Conservation (phyloP, 2,113 vertebrate species). For the Channa maculata region DNA sequence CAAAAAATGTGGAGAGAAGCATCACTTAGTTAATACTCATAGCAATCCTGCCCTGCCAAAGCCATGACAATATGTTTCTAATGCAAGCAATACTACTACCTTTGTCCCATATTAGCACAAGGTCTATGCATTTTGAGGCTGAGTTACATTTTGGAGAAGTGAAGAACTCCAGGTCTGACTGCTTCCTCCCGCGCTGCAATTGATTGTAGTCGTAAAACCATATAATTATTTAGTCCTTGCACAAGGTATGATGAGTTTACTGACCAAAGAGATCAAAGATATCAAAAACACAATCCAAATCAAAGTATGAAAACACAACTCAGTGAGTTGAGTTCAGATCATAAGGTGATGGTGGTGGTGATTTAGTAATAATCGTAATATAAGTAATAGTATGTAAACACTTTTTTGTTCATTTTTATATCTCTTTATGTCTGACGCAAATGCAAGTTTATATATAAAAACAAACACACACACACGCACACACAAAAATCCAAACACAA, state of each 20-base stretch:
- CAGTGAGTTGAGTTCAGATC: slow-evolving; percentile 76
- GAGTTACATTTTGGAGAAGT: slow-evolving; percentile 63
- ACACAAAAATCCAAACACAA: slow-evolving; percentile 60
- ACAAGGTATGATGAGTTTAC: slow-evolving; percentile 29
- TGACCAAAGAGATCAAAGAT: slow-evolving; percentile 65
- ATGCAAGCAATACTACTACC: slow-evolving; percentile 88
- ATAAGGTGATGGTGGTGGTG: slow-evolving; percentile 79
- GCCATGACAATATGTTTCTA: slow-evolving; percentile 87
- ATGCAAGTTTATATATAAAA: slow-evolving; percentile 92
- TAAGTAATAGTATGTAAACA: slow-evolving; percentile 93
- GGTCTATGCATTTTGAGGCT: slow-evolving; percentile 81
- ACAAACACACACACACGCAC: slow-evolving; percentile 59
- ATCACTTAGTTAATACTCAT: slow-evolving; percentile 68
- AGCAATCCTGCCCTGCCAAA: slow-evolving; percentile 53
- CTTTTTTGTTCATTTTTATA: slow-evolving; percentile 87
- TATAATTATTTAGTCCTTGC: slow-evolving; percentile 25
- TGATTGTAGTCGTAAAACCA: slow-evolving; percentile 27
- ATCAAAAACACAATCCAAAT: slow-evolving; percentile 59
- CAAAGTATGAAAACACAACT: slow-evolving; percentile 76
- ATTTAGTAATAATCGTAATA: slow-evolving; percentile 86
- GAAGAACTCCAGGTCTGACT: slow-evolving; percentile 27
- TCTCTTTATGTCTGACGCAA: slow-evolving; percentile 85
- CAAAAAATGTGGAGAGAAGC: slow-evolving; percentile 69
- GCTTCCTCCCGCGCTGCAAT: neutral
- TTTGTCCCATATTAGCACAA: slow-evolving; percentile 84